A percentile compares a stretch with the other conserved stretches of the same genome.
Conservation (phyloP, 2,797 vertebrate species). For the Stomatorhinus walkeri region DNA sequence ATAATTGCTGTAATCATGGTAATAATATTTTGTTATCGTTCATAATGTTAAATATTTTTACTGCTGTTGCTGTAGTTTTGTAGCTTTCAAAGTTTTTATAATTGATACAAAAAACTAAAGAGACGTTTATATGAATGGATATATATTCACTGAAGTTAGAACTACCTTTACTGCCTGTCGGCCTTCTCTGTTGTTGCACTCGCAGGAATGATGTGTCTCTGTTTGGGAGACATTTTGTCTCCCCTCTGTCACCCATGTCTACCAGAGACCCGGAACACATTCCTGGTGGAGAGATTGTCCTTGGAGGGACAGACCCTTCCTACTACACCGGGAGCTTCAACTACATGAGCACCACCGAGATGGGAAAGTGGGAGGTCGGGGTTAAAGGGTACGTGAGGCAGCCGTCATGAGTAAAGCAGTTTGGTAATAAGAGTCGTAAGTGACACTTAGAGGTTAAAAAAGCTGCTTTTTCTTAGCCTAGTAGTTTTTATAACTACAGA, state of each 20-base stretch:
- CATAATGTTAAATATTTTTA: neutral
- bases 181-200: neutral
- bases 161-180: neutral
- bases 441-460: neutral
- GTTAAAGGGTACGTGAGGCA: constrained; percentile 74
- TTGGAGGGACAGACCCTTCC: constrained; percentile 84
- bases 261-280: constrained; percentile 68
- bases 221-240: neutral
- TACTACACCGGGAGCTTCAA: constrained; percentile 84
- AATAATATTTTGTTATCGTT: neutral
- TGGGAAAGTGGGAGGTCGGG: constrained; percentile 81
- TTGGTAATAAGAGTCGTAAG: neutral
- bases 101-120: neutral
- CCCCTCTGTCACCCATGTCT: neutral
- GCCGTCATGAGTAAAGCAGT: neutral
- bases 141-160: neutral
- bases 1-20: neutral
- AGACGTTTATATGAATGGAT: neutral
- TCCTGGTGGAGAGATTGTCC: constrained; percentile 82
- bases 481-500: no score
- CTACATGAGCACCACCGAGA: constrained; percentile 70
- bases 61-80: neutral
- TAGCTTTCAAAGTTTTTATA: neutral
- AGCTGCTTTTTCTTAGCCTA: neutral
- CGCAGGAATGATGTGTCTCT: neutral